phyloP scores from a whole-genome alignment of 2,113 vertebrate species.

The Esox niger region DNA sequence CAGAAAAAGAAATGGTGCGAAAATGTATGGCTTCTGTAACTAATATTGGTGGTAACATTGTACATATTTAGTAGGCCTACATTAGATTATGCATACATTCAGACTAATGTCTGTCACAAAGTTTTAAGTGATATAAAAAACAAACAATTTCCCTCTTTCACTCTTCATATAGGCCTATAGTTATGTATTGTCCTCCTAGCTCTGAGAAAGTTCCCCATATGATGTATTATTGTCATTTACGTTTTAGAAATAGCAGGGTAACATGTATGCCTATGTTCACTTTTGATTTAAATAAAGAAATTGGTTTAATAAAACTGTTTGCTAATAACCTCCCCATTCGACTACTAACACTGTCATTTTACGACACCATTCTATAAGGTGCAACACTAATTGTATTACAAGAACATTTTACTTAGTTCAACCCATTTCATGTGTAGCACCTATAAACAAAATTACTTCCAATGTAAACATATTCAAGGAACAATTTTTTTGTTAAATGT shows the following conservation, averaged over 20 bases:
- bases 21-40: constrained; percentile 40
- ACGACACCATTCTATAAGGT: background rate
- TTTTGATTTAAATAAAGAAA: constrained; percentile 50
- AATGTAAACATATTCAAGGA: too few species aligned
- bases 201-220: background rate
- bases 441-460: too few species aligned
- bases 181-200: background rate
- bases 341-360: background rate
- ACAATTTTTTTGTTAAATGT: too few species aligned
- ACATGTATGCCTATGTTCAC: constrained; percentile 45
- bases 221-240: constrained; percentile 48
- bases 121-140: constrained; percentile 32
- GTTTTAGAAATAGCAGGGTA: constrained; percentile 51
- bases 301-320: constrained; percentile 5
- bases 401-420: too few species aligned
- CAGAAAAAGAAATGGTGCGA: constrained; percentile 30
- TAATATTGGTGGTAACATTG: constrained; percentile 32
- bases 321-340: background rate
- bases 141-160: too few species aligned
- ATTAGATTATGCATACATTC: constrained; percentile 42
- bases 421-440: too few species aligned
- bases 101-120: constrained; percentile 32
- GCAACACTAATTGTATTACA: too few species aligned
- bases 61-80: constrained; percentile 48
- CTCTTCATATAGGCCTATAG: background rate